Evolutionary conservation across 2,797 vertebrate species (phyloP).

Genomic region (Clarias pachynema): DNA sequence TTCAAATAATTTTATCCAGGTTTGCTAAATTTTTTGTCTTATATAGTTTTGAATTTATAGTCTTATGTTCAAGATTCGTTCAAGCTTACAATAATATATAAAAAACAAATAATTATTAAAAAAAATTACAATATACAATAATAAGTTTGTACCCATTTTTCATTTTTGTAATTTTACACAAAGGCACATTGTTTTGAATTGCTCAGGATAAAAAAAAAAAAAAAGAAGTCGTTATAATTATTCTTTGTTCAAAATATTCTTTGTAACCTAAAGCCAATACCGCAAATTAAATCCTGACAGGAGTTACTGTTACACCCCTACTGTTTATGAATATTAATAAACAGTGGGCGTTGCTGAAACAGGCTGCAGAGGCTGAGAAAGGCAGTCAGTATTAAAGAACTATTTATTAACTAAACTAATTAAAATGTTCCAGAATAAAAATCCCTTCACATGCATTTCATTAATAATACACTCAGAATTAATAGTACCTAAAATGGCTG

Average conservation of each 20-base stretch:
- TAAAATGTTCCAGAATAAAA: background rate
- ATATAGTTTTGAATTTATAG: background rate
- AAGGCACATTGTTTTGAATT: background rate
- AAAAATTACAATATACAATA: background rate
- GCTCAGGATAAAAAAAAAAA: background rate
- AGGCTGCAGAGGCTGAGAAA: background rate
- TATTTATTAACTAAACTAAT: background rate
- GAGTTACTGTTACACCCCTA: background rate
- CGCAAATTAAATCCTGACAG: background rate
- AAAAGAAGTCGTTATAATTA: background rate
- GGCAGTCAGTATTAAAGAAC: background rate
- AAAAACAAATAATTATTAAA: background rate
- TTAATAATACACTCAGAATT: background rate
- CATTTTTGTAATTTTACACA: background rate
- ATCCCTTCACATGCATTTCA: background rate
- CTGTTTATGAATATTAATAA: background rate
- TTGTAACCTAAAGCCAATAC: background rate
- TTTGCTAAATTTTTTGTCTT: background rate
- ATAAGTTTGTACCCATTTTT: background rate
- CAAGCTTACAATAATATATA: background rate
- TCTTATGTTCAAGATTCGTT: background rate
- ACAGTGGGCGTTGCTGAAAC: background rate
- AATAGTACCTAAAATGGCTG: background rate
- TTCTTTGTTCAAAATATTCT: background rate
- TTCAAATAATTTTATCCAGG: background rate